Evolutionary conservation across 2,888 invertebrate genomes (phyloP).

Genomic region (Pediacus dermestoides): DNA sequence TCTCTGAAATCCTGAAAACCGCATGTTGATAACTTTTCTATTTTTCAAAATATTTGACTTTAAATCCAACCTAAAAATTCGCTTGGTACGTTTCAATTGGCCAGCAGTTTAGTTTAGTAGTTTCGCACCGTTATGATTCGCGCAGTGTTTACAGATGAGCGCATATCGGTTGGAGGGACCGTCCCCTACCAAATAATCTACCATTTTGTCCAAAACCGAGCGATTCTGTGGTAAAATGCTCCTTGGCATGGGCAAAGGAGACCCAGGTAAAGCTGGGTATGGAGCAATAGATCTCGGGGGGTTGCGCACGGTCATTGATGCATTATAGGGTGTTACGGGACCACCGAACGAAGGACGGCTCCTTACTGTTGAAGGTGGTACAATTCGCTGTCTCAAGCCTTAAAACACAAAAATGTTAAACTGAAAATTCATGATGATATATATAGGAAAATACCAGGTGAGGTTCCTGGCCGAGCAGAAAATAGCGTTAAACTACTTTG

Average conservation of each 20-base stretch:
- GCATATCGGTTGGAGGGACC: conserved; percentile 94
- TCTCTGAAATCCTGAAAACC: too few relatives aligned
- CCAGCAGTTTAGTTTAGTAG: too few relatives aligned
- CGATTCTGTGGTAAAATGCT: conserved; percentile 73
- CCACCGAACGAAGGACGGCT: conserved; percentile 11
- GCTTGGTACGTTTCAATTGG: too few relatives aligned
- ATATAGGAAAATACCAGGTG: not conserved
- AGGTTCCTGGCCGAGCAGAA: too few relatives aligned
- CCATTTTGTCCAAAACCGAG: conserved; percentile 79
- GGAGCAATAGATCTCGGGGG: not conserved
- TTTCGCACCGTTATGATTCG: conserved; percentile 95
- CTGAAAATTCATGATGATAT: conserved; percentile 15
- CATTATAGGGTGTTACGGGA: not conserved
- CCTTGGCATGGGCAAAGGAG: conserved; percentile 58
- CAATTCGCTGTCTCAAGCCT: conserved; percentile 12
- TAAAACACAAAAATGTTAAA: conserved; percentile 14
- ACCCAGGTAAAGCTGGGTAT: conserved; percentile 9
- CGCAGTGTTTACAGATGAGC: conserved; percentile 87
- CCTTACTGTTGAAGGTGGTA: not conserved
- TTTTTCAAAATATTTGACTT: too few relatives aligned
- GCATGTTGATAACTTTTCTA: too few relatives aligned
- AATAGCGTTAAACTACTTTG: too few relatives aligned
- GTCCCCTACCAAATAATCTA: conserved; percentile 93
- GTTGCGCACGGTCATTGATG: conserved; percentile 1
- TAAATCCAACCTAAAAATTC: too few relatives aligned